Percentiles rank a stretch among this genome's conserved stretches.
Evolutionary conservation across 35 echinoderm and acorn worm genomes (phyloP).

Genomic region (Apostichopus parvimensis): DNA sequence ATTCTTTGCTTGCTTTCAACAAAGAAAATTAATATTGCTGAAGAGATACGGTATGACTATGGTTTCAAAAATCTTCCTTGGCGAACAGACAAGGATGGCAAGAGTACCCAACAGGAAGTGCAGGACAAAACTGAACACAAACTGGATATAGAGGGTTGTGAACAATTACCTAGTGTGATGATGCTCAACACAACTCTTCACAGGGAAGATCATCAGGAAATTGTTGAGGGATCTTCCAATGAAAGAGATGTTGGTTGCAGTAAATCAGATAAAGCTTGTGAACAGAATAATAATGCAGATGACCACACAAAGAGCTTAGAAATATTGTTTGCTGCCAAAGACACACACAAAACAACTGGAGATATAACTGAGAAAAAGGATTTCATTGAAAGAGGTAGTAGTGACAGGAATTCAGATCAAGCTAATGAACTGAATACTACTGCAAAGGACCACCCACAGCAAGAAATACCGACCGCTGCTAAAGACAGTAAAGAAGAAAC

Average conservation of each 20-base stretch:
- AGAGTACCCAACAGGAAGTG: neutral
- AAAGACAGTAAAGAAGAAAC: no score
- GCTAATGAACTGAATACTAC: neutral
- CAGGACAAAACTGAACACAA: neutral
- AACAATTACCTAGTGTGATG: neutral
- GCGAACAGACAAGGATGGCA: neutral
- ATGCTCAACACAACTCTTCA: neutral
- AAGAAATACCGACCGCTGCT: no score
- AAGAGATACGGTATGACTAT: constrained; percentile 7
- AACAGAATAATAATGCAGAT: neutral
- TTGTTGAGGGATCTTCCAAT: neutral
- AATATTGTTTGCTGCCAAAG: no score
- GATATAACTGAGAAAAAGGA: no score
- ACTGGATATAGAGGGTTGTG: neutral
- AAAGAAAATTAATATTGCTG: neutral
- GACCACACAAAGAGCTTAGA: neutral
- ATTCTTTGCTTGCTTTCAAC: constrained; percentile 1
- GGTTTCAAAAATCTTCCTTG: constrained; percentile 1
- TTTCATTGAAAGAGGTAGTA: neutral
- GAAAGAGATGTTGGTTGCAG: neutral
- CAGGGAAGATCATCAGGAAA: neutral
- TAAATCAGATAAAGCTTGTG: neutral
- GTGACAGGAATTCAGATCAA: neutral
- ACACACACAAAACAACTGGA: no score
- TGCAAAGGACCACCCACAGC: neutral